These are phyloP conservation scores for Typhlichthys subterraneus DNA, from an alignment of 2,797 vertebrate species.

Conservation along the genomic window DNA sequence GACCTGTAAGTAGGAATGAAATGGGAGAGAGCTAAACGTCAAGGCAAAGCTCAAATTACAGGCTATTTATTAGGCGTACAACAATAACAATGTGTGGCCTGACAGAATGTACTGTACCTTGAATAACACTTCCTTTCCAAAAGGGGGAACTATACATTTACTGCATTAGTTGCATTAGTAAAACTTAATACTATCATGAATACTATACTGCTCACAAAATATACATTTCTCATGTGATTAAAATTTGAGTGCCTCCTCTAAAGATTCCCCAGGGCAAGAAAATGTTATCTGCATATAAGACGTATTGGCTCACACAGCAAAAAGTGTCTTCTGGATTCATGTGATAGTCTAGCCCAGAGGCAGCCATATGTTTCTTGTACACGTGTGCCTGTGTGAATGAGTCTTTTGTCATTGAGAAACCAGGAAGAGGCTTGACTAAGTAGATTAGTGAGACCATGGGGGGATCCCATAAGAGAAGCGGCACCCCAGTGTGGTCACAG, in stretches of 20 bases:
- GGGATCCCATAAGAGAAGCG: constrained; percentile 15
- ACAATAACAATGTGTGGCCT: constrained; percentile 27
- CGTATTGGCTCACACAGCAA: too few species aligned
- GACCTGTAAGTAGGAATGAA: constrained; percentile 77
- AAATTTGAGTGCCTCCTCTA: too few species aligned
- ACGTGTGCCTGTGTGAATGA: background rate
- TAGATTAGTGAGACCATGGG: constrained; percentile 3
- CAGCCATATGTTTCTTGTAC: background rate
- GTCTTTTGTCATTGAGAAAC: constrained; percentile 10
- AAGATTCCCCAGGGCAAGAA: too few species aligned
- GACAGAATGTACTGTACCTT: background rate
- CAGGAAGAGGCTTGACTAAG: background rate
- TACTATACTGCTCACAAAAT: too few species aligned
- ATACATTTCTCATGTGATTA: too few species aligned
- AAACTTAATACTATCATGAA: too few species aligned
- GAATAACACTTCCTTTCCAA: too few species aligned
- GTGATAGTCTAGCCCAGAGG: background rate
- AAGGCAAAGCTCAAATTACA: constrained; percentile 37
- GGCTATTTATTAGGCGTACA: constrained; percentile 18
- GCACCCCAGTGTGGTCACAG: constrained; percentile 2
- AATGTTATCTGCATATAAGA: too few species aligned
- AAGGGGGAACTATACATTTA: too few species aligned
- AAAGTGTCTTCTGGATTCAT: too few species aligned
- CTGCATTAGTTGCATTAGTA: too few species aligned
- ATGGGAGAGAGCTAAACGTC: constrained; percentile 31